Evolutionary conservation across 2,113 vertebrate species (phyloP), one percentile per base, ranked within the genome.

Genomic region (Phalacrocorax aristotelis): DNA sequence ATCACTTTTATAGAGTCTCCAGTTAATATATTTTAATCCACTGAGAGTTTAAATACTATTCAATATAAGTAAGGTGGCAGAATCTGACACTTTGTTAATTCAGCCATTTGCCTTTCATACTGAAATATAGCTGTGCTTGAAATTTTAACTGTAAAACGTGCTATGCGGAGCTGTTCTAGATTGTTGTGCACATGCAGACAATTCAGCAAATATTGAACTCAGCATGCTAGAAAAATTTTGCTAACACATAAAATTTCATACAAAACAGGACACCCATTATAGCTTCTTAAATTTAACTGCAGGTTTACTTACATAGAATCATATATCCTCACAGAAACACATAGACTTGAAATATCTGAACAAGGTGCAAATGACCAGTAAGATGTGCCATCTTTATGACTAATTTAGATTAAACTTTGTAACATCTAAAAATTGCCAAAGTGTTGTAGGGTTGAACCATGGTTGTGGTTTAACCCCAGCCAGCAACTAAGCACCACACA

Each of bases 321-420:
- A 30, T 30, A 55, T 1, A 3, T 2, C 16, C 27, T 79, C 5
- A 11, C 0, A 69, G 52, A 69, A 80, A 57, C 19, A 55, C 1
- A 11, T 3, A 52, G 13, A 13, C 23, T 14, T 61, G 27, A 85
- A 85, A 90, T 32, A 72, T 9, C 10, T 26, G 21, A 83, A 17
- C 8, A 89, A 46, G 34, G 9, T 87, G 23, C 8, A 55, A 89
- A 64, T 26, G 60, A 52, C 51, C 30, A 55, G 10, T 29, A 52
- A 42, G 9, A 30, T 15, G 1, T 66, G 42, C 11, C 55, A 42
- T 16, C 2, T 36, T 71, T 42, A 21, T 12, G 32, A 30, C 7
- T 30, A 48, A 34, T n/a, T 86, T 68, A 49, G 58, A 42, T 26
- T 15, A 55, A 26, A 71, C 6, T 77, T 75, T 51, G 22, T 40